phyloP scores from a whole-genome alignment of 1,140 invertebrate species.

The Ceratosolen fusciceps region DNA sequence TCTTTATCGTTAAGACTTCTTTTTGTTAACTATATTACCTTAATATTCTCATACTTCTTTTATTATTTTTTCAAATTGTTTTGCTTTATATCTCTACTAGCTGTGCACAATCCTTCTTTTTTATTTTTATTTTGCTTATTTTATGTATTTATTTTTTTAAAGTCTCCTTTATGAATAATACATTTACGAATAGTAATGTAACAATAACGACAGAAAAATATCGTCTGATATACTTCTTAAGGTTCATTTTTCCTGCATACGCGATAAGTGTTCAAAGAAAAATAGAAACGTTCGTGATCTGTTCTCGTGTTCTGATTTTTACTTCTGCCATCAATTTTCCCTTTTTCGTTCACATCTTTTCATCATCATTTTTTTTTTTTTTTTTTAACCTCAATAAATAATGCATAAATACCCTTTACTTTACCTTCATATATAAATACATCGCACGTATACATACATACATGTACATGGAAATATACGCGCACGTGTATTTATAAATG shows the following conservation, averaged over 20 bases:
- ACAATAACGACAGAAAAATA: constrained; percentile 63
- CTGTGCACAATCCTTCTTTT: constrained; percentile 48
- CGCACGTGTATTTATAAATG: neutral
- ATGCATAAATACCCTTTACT: constrained; percentile 16
- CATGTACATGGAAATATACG: neutral
- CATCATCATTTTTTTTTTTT: too few species aligned
- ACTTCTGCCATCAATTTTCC: neutral
- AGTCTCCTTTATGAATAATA: constrained; percentile 51
- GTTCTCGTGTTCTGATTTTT: neutral
- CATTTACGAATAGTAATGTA: constrained; percentile 52
- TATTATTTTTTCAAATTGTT: constrained; percentile 1
- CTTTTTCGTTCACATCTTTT: too few species aligned
- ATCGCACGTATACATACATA: neutral
- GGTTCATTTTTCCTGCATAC: constrained; percentile 3
- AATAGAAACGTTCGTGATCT: constrained; percentile 14
- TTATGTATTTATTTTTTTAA: constrained; percentile 42
- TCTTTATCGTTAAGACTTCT: neutral
- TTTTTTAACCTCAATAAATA: constrained; percentile 29
- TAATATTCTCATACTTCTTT: neutral
- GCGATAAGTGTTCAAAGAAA: constrained; percentile 2
- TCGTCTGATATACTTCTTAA: constrained; percentile 48
- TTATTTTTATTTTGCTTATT: constrained; percentile 40
- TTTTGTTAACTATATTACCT: constrained; percentile 11
- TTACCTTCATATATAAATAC: constrained; percentile 13
- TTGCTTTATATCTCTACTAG: constrained; percentile 38